Evolutionary conservation across 2,888 invertebrate species (phyloP).

Genomic region (Aromia moschata): DNA sequence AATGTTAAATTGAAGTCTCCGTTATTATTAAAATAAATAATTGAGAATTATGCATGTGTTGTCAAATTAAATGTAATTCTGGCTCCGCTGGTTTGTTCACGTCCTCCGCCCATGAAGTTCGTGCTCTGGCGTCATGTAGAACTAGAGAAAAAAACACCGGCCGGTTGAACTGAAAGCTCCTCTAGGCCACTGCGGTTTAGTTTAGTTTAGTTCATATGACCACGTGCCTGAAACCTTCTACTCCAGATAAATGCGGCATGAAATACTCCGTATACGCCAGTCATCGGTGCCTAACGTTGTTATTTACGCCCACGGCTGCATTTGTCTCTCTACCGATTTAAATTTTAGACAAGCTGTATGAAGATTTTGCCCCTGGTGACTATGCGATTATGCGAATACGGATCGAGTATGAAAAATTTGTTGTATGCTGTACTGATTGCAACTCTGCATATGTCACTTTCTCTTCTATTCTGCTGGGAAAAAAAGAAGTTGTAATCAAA

Average conservation of each 20-base stretch:
- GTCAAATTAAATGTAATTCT: too few relatives aligned
- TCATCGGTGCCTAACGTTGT: constrained; percentile 17
- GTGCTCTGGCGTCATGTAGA: constrained; percentile 6
- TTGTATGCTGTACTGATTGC: too few relatives aligned
- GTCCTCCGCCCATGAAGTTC: constrained; percentile 7
- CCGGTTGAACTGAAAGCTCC: constrained; percentile 17
- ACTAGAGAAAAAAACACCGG: constrained; percentile 7
- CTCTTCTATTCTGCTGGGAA: too few relatives aligned
- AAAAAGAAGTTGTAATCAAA: too few relatives aligned
- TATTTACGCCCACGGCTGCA: constrained; percentile 12
- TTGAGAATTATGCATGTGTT: too few relatives aligned
- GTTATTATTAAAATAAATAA: too few relatives aligned
- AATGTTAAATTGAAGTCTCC: too few relatives aligned
- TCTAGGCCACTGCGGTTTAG: constrained; percentile 13
- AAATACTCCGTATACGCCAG: constrained; percentile 9
- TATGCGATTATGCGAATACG: too few relatives aligned
- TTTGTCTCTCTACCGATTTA: constrained; percentile 4
- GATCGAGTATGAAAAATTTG: too few relatives aligned
- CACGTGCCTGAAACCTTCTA: constrained; percentile 22
- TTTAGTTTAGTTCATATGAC: constrained; percentile 12
- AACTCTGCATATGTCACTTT: too few relatives aligned
- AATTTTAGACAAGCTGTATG: constrained; percentile 13
- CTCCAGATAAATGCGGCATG: constrained; percentile 5
- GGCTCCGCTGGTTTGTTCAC: too few relatives aligned
- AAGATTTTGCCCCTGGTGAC: too few relatives aligned